A percentile compares a stretch with the other conserved stretches of the same genome.
These are phyloP conservation scores for Anarhynchus alexandrinus DNA, from an alignment of 2,113 vertebrate genomes.

Conservation along the genomic window DNA sequence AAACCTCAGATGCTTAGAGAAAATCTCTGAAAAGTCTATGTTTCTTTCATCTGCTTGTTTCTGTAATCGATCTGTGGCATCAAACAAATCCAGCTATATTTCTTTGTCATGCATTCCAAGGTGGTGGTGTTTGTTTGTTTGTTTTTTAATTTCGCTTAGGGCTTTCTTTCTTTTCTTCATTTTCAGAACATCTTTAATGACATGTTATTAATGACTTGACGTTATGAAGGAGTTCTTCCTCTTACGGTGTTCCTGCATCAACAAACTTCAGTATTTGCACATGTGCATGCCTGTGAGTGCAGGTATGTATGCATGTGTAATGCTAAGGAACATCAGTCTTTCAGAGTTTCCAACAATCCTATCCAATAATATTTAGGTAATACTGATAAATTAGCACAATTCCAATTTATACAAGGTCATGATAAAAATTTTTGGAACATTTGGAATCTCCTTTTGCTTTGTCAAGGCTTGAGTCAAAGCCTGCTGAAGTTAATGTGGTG, in stretches of 20 bases:
- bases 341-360: background rate
- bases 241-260: background rate
- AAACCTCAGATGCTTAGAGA: background rate
- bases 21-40: background rate
- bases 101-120: background rate
- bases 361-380: background rate
- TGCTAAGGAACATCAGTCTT: background rate
- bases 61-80: background rate
- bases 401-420: background rate
- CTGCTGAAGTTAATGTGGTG: background rate
- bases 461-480: background rate
- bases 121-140: too few relatives aligned
- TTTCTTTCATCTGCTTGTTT: background rate
- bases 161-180: background rate
- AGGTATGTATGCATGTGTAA: background rate
- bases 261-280: background rate
- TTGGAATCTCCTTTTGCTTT: background rate
- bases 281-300: fast-evolving
- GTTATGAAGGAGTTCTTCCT: background rate
- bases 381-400: background rate
- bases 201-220: background rate
- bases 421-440: background rate
- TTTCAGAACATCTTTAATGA: background rate
- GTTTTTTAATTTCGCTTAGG: background rate
- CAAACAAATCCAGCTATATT: background rate